Conservation (phyloP, 2,888 invertebrate species). For the Eupithecia inturbata region DNA sequence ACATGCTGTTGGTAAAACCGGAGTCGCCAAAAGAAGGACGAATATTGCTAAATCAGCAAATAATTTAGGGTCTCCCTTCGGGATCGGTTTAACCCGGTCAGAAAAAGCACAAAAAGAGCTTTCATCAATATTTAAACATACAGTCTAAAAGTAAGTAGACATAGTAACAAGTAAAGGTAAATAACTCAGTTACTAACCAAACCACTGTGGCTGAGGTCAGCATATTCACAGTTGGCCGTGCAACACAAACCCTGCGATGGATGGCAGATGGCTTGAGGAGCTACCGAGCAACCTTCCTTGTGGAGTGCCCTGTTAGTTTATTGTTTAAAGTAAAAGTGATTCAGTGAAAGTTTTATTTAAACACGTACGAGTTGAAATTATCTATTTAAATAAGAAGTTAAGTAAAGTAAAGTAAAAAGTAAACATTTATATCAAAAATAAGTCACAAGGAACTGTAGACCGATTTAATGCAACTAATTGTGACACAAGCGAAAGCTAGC, state of each 20-base stretch:
- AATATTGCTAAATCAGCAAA: too few relatives aligned
- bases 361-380: too few relatives aligned
- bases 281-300: conserved; percentile 77
- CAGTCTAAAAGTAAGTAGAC: neutral
- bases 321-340: too few relatives aligned
- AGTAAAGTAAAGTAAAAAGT: too few relatives aligned
- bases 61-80: neutral
- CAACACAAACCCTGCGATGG: conserved; percentile 84
- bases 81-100: neutral
- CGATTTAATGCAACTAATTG: too few relatives aligned
- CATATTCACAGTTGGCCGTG: conserved; percentile 66
- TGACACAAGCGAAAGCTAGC: too few relatives aligned
- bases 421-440: too few relatives aligned
- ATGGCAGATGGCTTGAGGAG: conserved; percentile 74
- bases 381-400: too few relatives aligned
- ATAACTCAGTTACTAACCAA: conserved; percentile 65
- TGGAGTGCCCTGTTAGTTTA: conserved; percentile 59
- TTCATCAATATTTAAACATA: neutral
- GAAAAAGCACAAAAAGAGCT: too few relatives aligned
- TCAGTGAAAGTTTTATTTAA: too few relatives aligned
- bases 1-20: too few relatives aligned
- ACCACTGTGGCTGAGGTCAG: conserved; percentile 65
- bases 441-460: neutral
- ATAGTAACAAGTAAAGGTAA: neutral
- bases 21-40: too few relatives aligned